Conservation (phyloP, 2,797 vertebrate genomes). For the Microhierax caerulescens region DNA sequence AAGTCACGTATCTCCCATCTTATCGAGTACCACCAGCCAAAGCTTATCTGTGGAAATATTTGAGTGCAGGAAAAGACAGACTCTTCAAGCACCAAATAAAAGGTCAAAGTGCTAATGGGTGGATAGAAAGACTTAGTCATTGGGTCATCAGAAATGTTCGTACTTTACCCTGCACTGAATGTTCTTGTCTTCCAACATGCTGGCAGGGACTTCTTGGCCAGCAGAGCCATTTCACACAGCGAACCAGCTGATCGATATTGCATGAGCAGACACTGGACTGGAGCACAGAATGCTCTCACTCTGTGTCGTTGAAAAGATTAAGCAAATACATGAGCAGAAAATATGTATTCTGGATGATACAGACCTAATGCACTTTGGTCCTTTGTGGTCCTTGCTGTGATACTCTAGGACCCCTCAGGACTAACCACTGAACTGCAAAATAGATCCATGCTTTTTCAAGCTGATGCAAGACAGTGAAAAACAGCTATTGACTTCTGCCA, state of each 20-base stretch:
- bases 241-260: neutral
- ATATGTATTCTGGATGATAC: neutral
- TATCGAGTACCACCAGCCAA: neutral
- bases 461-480: neutral
- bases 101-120: neutral
- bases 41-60: neutral
- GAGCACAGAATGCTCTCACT: neutral
- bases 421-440: constrained; percentile 11
- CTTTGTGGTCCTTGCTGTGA: neutral
- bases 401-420: neutral
- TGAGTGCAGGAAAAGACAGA: neutral
- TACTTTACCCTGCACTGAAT: neutral
- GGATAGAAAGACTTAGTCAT: neutral
- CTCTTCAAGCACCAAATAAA: neutral
- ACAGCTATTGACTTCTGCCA: neutral
- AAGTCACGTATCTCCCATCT: neutral
- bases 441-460: neutral
- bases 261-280: neutral
- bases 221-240: neutral
- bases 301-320: neutral
- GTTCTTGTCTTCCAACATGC: neutral
- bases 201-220: neutral
- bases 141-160: neutral
- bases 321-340: constrained; percentile 29
- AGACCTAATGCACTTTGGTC: neutral